Evolutionary conservation across 2,888 invertebrate species (phyloP), one percentile per base, ranked within the genome.

Genomic region (Eristalis pertinax): DNA sequence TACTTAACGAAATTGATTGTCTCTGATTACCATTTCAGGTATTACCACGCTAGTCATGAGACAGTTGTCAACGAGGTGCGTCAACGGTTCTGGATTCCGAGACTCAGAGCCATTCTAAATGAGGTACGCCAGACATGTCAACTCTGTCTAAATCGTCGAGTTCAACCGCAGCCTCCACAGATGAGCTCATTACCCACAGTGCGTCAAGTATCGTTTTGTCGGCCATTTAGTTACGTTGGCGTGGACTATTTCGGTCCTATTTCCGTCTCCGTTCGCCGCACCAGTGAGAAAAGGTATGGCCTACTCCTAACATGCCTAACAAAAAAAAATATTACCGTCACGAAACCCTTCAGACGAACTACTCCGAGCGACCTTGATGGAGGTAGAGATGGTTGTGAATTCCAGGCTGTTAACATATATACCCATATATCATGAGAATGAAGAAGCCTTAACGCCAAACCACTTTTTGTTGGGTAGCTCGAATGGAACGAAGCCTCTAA

Each of bases 21-120:
- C 24, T 15, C 19, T 32, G 60, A 43, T 76, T 76, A 68, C 29
- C 67, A 76, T 65, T 68, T 11, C 24, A 68, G 58, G 29, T 76
- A 68, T 19, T 32, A 62, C 38, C 43, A 67, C 41, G 10, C 50
- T 24, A 22, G 32, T n/a, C n/a, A n/a, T n/a, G n/a, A n/a, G n/a
- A n/a, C n/a, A n/a, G n/a, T n/a, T n/a, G n/a, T n/a, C n/a, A n/a
- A n/a, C 24, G 22, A 64, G 19, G 74, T 64, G 13, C n/a, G 41
- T 13, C 58, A 60, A 29, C 56, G 56, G 41, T 75, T 58, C 38
- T 76, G 68, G 62, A 68, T 76, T 32, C 38, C 41, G n/a, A n/a
- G 19, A 67, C 68, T 68, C 29, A 62, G 62, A 76, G 65, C 60
- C 15, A 24, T 29, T 43, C 32, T 76, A n/a, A 43, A 43, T n/a